Conservation (phyloP, 2,797 vertebrate genomes). For the Xiphophorus birchmanni region DNA sequence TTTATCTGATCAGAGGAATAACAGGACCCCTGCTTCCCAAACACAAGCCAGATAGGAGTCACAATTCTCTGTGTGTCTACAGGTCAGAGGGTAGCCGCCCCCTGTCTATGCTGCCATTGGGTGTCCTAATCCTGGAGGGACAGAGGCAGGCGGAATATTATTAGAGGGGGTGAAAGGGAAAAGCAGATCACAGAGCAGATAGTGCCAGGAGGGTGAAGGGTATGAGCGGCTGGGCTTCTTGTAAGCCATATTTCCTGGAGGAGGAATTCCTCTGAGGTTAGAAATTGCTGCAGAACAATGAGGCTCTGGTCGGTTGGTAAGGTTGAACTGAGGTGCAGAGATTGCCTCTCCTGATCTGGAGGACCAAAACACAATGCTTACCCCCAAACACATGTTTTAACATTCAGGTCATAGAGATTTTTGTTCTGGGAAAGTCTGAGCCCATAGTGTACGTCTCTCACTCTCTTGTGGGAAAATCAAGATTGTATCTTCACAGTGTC, state of each 20-base stretch:
- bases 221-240: constrained; percentile 64
- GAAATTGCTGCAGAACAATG: constrained; percentile 80
- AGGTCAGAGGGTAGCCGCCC: constrained; percentile 46
- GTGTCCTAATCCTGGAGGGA: constrained; percentile 53
- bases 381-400: constrained; percentile 42
- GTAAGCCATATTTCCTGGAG: constrained; percentile 83
- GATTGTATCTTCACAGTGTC: constrained; percentile 49
- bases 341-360: constrained; percentile 63
- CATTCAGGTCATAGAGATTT: constrained; percentile 42
- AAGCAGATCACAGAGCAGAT: constrained; percentile 42
- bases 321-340: constrained; percentile 62
- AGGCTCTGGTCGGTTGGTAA: constrained; percentile 57
- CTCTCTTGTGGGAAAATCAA: constrained; percentile 53
- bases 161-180: constrained; percentile 44
- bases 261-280: constrained; percentile 82
- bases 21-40: constrained; percentile 29
- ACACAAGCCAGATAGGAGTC: constrained; percentile 23
- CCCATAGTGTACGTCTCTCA: constrained; percentile 39
- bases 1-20: constrained; percentile 59
- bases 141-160: constrained; percentile 29
- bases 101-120: constrained; percentile 54
- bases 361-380: constrained; percentile 58
- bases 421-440: constrained; percentile 39
- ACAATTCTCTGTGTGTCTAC: constrained; percentile 43
- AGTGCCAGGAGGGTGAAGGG: constrained; percentile 60